These are phyloP conservation scores for Hypomecis atomaria DNA, from an alignment of 2,888 invertebrate species.

Conservation along the genomic window DNA sequence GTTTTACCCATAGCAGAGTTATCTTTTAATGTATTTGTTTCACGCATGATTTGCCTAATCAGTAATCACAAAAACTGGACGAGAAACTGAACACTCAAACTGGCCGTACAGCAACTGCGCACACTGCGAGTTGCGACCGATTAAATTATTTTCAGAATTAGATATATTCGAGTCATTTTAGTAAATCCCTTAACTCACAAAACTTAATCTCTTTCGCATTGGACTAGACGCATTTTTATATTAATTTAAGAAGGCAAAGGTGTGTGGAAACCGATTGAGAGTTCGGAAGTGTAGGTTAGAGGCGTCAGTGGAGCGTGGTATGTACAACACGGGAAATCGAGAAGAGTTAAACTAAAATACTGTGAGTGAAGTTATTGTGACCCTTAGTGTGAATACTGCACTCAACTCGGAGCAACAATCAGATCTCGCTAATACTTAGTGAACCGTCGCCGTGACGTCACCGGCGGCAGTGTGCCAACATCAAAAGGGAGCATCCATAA, in stretches of 20 bases:
- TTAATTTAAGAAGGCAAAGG: conserved; percentile 83
- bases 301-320: conserved; percentile 59
- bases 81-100: conserved; percentile 80
- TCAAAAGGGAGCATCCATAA: conserved; percentile 14
- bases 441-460: conserved; percentile 52
- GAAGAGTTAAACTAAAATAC: conserved; percentile 77
- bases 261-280: conserved; percentile 77
- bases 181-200: conserved; percentile 74
- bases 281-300: conserved; percentile 60
- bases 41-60: conserved; percentile 80
- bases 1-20: conserved; percentile 31
- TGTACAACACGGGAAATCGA: conserved; percentile 70
- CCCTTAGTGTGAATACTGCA: conserved; percentile 69
- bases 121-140: conserved; percentile 61
- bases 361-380: conserved; percentile 72
- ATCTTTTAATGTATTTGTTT: conserved; percentile 72
- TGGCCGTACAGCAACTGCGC: conserved; percentile 71
- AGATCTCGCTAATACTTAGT: conserved; percentile 74
- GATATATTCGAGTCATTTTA: conserved; percentile 57
- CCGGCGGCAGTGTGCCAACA: conserved; percentile 61
- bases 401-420: conserved; percentile 66
- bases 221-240: conserved; percentile 82
- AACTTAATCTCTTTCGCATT: conserved; percentile 82
- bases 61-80: conserved; percentile 73
- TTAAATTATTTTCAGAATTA: conserved; percentile 64